Conservation (phyloP, 2,888 invertebrate genomes). For the Hydrotaea cyrtoneurina region DNA sequence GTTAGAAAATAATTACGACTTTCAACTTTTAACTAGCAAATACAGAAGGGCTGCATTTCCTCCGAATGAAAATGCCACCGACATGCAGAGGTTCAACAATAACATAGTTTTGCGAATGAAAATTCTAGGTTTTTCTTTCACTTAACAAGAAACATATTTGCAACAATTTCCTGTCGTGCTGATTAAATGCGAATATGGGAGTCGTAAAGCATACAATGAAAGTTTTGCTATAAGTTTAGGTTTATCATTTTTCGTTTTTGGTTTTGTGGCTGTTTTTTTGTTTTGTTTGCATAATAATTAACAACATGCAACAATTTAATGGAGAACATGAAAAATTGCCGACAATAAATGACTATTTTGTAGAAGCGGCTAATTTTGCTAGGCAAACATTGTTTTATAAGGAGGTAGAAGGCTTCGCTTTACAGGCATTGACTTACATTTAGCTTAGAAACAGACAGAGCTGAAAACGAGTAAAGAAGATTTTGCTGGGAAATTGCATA, state of each 20-base stretch:
- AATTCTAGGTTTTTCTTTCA: conserved; percentile 51
- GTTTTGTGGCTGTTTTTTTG: background rate
- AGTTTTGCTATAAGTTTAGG: background rate
- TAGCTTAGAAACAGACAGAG: too few relatives aligned
- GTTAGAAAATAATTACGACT: conserved; percentile 21
- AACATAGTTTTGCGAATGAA: conserved; percentile 12
- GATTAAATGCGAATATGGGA: conserved; percentile 9
- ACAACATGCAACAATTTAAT: conserved; percentile 59
- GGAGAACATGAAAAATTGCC: conserved; percentile 9
- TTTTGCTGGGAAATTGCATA: too few relatives aligned
- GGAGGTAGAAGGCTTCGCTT: too few relatives aligned
- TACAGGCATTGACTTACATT: too few relatives aligned
- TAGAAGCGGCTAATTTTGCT: background rate
- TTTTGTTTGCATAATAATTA: conserved; percentile 47
- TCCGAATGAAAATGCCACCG: background rate
- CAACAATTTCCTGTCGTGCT: conserved; percentile 55
- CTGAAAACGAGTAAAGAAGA: too few relatives aligned
- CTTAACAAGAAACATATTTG: conserved; percentile 61
- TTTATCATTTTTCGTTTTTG: background rate
- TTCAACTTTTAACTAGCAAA: conserved; percentile 4
- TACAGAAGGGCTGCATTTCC: background rate
- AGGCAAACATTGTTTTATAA: too few relatives aligned
- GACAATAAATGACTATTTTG: background rate
- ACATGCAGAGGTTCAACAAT: background rate
- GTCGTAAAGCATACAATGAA: background rate